Conservation (phyloP, 2,888 invertebrate species). For the Quadroppia sp. region DNA sequence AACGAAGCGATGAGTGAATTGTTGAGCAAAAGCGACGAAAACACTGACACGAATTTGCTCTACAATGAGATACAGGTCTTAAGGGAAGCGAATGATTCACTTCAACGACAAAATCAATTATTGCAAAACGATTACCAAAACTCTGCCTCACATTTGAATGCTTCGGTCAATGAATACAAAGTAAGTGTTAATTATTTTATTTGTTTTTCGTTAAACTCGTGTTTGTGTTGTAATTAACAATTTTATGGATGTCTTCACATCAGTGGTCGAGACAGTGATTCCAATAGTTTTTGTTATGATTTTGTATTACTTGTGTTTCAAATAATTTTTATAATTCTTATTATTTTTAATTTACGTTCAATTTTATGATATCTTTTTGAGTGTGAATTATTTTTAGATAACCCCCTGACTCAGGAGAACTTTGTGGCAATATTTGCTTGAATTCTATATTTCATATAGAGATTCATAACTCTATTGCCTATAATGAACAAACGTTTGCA, state of each 20-base stretch:
- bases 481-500: slow-evolving; percentile 9
- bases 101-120: background rate
- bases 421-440: background rate
- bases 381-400: no score
- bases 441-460: background rate
- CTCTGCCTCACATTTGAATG: background rate
- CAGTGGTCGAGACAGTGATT: no score
- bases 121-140: background rate
- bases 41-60: background rate
- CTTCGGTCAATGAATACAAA: slow-evolving; percentile 6
- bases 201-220: no score
- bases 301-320: no score
- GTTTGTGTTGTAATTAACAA: no score
- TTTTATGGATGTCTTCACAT: no score
- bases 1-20: slow-evolving; percentile 16
- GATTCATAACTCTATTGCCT: background rate
- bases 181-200: background rate
- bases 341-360: no score
- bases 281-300: no score
- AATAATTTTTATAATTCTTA: no score
- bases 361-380: no score
- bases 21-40: slow-evolving; percentile 13
- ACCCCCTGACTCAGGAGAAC: background rate
- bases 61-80: background rate
- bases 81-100: background rate